phyloP scores from a whole-genome alignment of 2,113 vertebrate species.

The Pogonocichla stellata region DNA sequence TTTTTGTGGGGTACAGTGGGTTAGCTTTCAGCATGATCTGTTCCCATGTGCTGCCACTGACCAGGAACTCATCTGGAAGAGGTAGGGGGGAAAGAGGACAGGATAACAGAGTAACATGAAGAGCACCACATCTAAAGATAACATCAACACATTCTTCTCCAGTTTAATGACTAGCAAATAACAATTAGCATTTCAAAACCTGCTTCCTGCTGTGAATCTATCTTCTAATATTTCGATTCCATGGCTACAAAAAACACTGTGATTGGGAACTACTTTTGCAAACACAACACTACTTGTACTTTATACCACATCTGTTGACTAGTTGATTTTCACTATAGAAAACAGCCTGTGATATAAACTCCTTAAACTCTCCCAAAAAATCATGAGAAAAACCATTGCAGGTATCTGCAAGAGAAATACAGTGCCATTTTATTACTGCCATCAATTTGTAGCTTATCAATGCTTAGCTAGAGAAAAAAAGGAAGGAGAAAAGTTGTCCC shows the following conservation, averaged over 20 bases:
- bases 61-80: background rate
- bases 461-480: background rate
- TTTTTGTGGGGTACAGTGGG: fast-evolving
- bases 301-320: background rate
- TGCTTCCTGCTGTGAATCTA: background rate
- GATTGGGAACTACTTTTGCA: background rate
- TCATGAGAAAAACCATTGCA: background rate
- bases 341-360: background rate
- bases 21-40: background rate
- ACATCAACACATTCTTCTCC: background rate
- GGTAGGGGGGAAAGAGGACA: background rate
- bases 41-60: background rate
- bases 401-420: background rate
- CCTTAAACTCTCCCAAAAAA: background rate
- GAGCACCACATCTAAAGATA: background rate
- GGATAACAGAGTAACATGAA: fast-evolving
- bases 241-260: background rate
- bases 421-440: background rate
- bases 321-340: background rate
- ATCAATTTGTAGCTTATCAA: background rate
- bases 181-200: background rate
- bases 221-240: background rate
- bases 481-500: background rate
- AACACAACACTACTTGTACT: background rate
- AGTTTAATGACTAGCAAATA: background rate